Evolutionary conservation across 2,113 vertebrate genomes (phyloP), one percentile per base, ranked within the genome.

Genomic region (Geothlypis trichas): DNA sequence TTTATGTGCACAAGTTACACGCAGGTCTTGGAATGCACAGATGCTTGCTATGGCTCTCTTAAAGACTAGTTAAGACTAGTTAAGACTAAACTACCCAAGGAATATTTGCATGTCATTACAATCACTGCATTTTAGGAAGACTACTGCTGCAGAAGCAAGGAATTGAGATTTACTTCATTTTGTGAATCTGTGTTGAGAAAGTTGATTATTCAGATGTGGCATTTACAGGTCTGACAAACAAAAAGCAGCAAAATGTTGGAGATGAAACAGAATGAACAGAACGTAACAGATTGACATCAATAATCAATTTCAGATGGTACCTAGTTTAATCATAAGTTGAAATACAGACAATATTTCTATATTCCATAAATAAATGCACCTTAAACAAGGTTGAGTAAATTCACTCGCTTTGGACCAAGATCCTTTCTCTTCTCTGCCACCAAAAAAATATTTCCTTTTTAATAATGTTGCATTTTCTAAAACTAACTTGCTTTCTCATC

Each of bases 241-340:
- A 81, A 94, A 88, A 39, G 39, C 83, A 88, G 49, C 77, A 87
- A 95, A 94, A 93, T 90, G 68, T 59, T 95, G 89, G 82, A 95
- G 80, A 73, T 42, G 6, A 92, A 83, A 90, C 44, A 89, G 69
- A 89, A 65, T 47, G 54, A 89, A 94, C 73, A 71, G 86, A 97
- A 97, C n/a, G 23, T 55, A 93, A 85, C 41, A 84, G 41, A 49
- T 3, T 21, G 27, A 85, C 21, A 96, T 73, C 88, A 97, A 39
- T 51, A 68, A 94, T 86, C 80, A 93, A 83, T 74, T 84, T 19
- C 66, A 91, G 68, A 91, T 8, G 22, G 61, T 13, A 84, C 27
- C 35, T 59, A 39, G 62, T 73, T 73, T 77, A 59, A 94, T 68
- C 15, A 26, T 13, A 41, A 73, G 30, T 14, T 15, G 8, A 85